Evolutionary conservation across 2,113 vertebrate genomes (phyloP).

Genomic region (Oncorhynchus keta): DNA sequence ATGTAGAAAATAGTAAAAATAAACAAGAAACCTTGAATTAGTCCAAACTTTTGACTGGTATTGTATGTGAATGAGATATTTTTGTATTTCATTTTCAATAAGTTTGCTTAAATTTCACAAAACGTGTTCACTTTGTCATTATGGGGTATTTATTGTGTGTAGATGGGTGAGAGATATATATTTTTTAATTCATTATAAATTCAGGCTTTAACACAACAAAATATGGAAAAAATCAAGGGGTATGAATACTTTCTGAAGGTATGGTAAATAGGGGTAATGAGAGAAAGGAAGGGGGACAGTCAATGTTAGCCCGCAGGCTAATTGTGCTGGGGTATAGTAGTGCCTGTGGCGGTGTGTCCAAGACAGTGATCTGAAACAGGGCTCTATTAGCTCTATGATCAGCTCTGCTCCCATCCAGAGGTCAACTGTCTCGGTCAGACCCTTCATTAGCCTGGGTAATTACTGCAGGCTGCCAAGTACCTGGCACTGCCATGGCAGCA

Average conservation of each 20-base stretch:
- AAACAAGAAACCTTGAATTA: too few species aligned
- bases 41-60: not conserved
- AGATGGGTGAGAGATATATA: too few species aligned
- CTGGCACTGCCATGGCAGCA: not conserved
- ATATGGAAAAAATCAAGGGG: too few species aligned
- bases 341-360: not conserved
- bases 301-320: not conserved
- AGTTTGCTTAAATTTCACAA: too few species aligned
- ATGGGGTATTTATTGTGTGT: too few species aligned
- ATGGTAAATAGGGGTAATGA: not conserved
- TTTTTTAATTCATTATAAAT: too few species aligned
- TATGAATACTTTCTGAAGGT: too few species aligned
- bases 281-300: not conserved
- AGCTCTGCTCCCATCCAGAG: not conserved
- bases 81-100: too few species aligned
- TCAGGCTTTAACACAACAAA: too few species aligned
- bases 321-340: not conserved
- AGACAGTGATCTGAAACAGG: not conserved
- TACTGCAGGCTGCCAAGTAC: not conserved
- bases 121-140: too few species aligned
- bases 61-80: too few species aligned
- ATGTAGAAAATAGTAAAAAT: too few species aligned
- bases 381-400: constrained; percentile 4
- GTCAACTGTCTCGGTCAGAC: not conserved
- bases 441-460: not conserved